phyloP scores from a whole-genome alignment of 2,113 vertebrate genomes.

The Nestor notabilis region DNA sequence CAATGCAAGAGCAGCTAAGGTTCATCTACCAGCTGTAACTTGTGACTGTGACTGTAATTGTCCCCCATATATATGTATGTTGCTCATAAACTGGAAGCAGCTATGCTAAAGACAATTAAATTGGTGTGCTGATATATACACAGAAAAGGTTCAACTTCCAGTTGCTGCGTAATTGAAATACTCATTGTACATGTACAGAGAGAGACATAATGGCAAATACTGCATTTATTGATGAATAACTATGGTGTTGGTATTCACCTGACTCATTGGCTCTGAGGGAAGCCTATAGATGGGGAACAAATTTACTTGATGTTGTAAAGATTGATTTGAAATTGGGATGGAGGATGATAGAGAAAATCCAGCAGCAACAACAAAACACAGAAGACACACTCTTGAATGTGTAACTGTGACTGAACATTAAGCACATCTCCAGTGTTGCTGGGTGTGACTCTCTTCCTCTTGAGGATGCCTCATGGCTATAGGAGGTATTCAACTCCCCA shows the following conservation, averaged over 20 bases:
- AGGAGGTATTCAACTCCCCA: neutral
- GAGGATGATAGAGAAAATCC: neutral
- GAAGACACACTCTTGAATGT: neutral
- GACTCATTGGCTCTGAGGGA: neutral
- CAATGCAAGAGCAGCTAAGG: neutral
- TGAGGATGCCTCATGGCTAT: neutral
- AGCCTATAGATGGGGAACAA: neutral
- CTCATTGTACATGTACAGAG: neutral
- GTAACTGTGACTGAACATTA: neutral
- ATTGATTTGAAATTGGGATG: neutral
- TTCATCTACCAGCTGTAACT: neutral
- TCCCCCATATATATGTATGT: neutral
- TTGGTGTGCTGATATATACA: neutral
- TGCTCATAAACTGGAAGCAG: neutral
- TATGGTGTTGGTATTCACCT: neutral
- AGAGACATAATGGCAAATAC: neutral
- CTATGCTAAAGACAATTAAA: neutral
- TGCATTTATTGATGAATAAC: neutral
- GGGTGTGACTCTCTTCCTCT: neutral
- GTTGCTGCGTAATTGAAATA: neutral
- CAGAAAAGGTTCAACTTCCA: neutral
- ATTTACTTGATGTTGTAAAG: neutral
- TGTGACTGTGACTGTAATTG: neutral
- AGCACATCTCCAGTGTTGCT: neutral
- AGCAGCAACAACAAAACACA: neutral